Conservation (phyloP, 1,140 invertebrate species). For the Lucilia sericata region DNA sequence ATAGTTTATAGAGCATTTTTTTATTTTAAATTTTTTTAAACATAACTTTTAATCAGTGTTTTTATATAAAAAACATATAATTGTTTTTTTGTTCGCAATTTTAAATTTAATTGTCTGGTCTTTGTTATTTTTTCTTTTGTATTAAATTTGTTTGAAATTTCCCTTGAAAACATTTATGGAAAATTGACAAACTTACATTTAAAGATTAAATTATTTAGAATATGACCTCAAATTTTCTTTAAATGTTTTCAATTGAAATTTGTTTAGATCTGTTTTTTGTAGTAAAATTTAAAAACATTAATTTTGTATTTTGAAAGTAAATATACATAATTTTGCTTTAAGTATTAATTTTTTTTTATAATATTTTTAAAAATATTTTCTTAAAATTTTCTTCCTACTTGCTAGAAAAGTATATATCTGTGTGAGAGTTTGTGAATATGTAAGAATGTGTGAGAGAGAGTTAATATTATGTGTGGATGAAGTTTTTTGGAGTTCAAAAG, state of each 20-base stretch:
- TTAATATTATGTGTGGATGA: not conserved
- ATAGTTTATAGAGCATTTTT: not conserved
- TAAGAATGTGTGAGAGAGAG: no score
- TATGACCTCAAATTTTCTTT: conserved; percentile 32
- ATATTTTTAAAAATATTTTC: not conserved
- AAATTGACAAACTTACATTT: conserved; percentile 43
- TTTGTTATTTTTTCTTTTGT: not conserved
- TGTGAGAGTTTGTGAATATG: no score
- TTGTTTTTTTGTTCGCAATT: not conserved
- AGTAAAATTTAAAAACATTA: not conserved
- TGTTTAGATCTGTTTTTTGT: not conserved
- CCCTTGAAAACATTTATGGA: conserved; percentile 32
- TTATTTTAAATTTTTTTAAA: not conserved
- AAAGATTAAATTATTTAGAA: conserved; percentile 44
- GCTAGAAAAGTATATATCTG: not conserved
- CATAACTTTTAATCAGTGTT: not conserved
- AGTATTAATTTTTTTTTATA: no score
- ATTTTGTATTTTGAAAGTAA: not conserved
- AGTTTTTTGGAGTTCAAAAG: no score
- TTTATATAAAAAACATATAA: not conserved
- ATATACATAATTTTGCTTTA: no score
- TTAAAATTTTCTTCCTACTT: not conserved
- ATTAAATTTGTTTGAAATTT: not conserved
- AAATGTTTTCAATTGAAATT: conserved; percentile 38
- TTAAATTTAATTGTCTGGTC: not conserved